These are phyloP conservation scores for Morone chrysops DNA, from an alignment of 2,113 vertebrate species.

Conservation along the genomic window DNA sequence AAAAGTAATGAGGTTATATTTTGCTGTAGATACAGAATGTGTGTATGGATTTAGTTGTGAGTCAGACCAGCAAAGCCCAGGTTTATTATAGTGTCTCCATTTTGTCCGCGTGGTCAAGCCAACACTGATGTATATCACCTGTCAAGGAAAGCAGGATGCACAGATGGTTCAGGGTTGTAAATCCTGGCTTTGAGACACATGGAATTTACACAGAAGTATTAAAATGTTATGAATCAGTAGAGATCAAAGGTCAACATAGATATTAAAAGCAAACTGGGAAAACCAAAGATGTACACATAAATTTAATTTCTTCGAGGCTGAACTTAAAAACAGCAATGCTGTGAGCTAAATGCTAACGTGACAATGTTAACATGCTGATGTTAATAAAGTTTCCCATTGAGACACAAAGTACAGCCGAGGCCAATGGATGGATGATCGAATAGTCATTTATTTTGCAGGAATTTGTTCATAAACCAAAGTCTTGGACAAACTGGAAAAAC, in stretches of 20 bases:
- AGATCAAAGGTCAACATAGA: neutral
- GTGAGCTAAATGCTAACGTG: too few relatives aligned
- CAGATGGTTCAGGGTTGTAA: neutral
- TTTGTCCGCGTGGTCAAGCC: neutral
- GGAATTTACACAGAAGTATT: neutral
- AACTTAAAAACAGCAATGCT: too few relatives aligned
- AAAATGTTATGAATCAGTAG: neutral
- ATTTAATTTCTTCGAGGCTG: too few relatives aligned
- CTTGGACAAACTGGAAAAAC: too few relatives aligned
- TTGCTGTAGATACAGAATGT: neutral
- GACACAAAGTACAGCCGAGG: too few relatives aligned
- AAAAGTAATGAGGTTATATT: neutral
- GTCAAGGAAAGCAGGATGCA: neutral
- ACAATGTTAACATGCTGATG: neutral
- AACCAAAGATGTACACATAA: too few relatives aligned
- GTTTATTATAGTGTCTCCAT: neutral
- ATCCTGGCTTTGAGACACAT: neutral
- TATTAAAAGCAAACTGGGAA: too few relatives aligned
- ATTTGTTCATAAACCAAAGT: too few relatives aligned
- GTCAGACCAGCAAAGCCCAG: neutral
- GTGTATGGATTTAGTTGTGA: neutral
- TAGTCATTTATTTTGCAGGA: neutral
- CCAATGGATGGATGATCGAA: neutral
- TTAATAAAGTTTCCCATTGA: neutral
- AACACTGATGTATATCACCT: neutral